Percentiles rank a stretch among this genome's conserved stretches.
These are phyloP conservation scores for Malacosoma neustria DNA, from an alignment of 2,888 invertebrate genomes.

Conservation along the genomic window DNA sequence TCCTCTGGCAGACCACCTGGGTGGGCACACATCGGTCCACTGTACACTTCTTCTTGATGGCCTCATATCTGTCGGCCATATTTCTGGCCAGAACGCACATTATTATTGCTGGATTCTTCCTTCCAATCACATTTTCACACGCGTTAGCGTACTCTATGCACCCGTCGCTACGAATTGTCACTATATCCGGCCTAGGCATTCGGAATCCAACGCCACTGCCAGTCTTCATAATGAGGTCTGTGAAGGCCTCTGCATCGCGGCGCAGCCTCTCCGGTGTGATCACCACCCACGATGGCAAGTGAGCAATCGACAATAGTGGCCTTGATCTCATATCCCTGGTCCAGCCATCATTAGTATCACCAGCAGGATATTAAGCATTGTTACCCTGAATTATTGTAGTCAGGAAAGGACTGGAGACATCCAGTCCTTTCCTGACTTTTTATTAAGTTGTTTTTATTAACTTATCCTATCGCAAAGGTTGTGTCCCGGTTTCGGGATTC, in stretches of 20 bases:
- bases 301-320: conserved; percentile 36
- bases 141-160: conserved; percentile 73
- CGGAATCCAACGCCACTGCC: conserved; percentile 52
- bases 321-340: conserved; percentile 76
- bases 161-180: conserved; percentile 74
- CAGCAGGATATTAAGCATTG: conserved; percentile 39
- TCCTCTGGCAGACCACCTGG: conserved; percentile 73
- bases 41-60: conserved; percentile 90
- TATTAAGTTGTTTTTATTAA: no score
- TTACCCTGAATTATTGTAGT: conserved; percentile 76
- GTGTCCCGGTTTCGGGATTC: no score
- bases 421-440: no score
- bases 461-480: no score
- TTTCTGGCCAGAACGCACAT: conserved; percentile 77
- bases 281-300: conserved; percentile 58
- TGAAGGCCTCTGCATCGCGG: conserved; percentile 58
- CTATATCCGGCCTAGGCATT: conserved; percentile 60
- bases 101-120: conserved; percentile 76
- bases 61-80: conserved; percentile 83
- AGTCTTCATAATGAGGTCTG: conserved; percentile 52
- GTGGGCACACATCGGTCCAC: conserved; percentile 83
- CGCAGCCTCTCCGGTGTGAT: conserved; percentile 54
- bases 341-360: conserved; percentile 84
- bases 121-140: conserved; percentile 73
- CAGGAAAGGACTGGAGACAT: conserved; percentile 77